phyloP scores from a whole-genome alignment of 2,113 vertebrate genomes.

The Burhinus oedicnemus region DNA sequence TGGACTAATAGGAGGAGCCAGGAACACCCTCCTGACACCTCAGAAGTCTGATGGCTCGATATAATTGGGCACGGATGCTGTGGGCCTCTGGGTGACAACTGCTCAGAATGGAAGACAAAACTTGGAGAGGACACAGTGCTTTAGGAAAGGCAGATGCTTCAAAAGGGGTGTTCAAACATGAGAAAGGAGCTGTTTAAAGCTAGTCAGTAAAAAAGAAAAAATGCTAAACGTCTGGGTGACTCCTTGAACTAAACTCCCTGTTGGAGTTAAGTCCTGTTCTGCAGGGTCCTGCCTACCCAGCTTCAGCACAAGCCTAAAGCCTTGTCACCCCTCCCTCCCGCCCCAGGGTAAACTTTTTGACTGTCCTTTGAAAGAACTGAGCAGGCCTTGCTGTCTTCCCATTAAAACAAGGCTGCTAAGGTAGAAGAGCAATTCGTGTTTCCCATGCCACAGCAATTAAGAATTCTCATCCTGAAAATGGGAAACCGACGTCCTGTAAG shows the following conservation, averaged over 20 bases:
- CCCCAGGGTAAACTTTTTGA: background rate
- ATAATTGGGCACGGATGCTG: background rate
- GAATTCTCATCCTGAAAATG: background rate
- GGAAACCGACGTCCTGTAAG: background rate
- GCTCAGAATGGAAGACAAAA: background rate
- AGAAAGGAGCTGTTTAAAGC: background rate
- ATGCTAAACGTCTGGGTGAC: background rate
- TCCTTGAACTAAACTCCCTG: background rate
- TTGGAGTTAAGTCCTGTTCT: background rate
- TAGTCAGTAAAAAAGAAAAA: background rate
- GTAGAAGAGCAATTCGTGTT: background rate
- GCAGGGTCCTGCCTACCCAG: background rate
- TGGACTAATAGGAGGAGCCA: background rate
- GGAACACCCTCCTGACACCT: background rate
- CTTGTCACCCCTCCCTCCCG: accelerated
- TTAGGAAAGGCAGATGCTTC: background rate
- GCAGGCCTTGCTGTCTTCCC: background rate
- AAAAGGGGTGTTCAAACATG: background rate
- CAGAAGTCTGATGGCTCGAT: background rate
- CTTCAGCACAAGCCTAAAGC: background rate
- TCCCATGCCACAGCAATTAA: background rate
- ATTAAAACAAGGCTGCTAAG: background rate
- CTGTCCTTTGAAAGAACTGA: background rate
- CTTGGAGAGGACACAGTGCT: background rate
- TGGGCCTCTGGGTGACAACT: background rate